Evolutionary conservation across 2,113 vertebrate species (phyloP).

Genomic region (Dasyurus viverrinus): DNA sequence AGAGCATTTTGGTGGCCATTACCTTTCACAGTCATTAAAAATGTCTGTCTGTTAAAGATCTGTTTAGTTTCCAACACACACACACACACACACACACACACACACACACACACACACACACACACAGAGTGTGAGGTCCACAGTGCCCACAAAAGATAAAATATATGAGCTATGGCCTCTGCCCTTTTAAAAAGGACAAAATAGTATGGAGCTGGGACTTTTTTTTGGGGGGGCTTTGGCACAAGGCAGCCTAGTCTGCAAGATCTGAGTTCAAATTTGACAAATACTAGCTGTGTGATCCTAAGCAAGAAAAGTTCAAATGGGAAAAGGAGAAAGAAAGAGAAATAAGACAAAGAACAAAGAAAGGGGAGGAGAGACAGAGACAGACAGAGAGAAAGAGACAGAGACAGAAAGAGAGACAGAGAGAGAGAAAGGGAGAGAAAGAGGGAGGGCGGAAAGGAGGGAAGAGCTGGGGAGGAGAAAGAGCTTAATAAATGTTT

Average conservation of each 20-base stretch:
- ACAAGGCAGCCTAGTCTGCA: neutral
- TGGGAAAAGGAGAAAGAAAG: no score
- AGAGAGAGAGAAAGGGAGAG: neutral
- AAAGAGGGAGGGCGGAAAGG: no score
- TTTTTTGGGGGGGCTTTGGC: neutral
- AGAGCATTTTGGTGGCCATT: neutral
- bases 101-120: neutral
- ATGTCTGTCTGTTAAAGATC: neutral
- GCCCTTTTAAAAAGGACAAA: neutral
- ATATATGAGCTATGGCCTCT: neutral
- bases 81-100: no score
- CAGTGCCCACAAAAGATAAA: neutral
- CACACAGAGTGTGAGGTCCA: neutral
- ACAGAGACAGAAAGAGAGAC: neutral
- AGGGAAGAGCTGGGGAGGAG: neutral
- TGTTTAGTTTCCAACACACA: neutral
- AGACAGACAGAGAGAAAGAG: neutral
- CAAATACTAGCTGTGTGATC: no score
- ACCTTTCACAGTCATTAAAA: neutral
- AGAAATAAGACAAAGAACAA: neutral
- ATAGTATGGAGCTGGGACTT: neutral
- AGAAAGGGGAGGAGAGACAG: no score
- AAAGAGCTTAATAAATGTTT: neutral
- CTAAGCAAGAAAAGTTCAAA: no score
- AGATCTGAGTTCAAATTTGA: neutral